Base-by-base conservation (phyloP, 2,888 invertebrate genomes). In the Crematogaster levior region DNA sequence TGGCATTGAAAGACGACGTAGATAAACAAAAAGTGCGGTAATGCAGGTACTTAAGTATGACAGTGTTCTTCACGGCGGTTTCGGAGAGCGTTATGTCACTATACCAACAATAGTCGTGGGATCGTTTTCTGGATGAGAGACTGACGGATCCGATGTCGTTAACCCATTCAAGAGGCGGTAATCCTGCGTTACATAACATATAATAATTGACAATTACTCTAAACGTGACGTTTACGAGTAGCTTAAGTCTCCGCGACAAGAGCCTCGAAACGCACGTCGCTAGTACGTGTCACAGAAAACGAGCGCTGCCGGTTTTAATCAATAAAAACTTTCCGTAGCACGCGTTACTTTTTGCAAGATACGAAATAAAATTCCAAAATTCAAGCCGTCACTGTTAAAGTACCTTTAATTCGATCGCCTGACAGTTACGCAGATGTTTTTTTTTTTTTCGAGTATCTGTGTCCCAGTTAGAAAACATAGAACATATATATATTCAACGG, bases 201-300 rank as follows among this genome's bases (percentile, higher is more conserved):
- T 91, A 92, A 92, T 92, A 90, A 92, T 91, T 85, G 85, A 85
- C 89, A 89, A 92, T 91, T 91, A 91, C 88, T 85, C 56, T 90
- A 90, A 90, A 91, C 89, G 89, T 88, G 85, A 72, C 81, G 85
- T 88, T 89, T 89, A 88, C 77, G 60, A 74, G 63, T 75, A 53
- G 37, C 77, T 65, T 75, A 21, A 56, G 56, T 75, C 43, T 73
- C 60, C 24, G 15, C 37, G 27, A 40, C 21, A 30, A 24, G 60
- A 60, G 61, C 81, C 43, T 37, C 37, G 66, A 68, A 81, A 75
- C 34, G 63, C 18, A 24, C 51, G 43, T 73, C n/a, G 66, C 7
- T 60, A 4, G 12, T 40, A 21, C 9, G 18, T 30, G 30, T 10
- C 15, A 21, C 48, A 53, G 34, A 63, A 53, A 53, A 34, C 15